Base-by-base conservation (phyloP, 2,797 vertebrate genomes). In the Coreius guichenoti region DNA sequence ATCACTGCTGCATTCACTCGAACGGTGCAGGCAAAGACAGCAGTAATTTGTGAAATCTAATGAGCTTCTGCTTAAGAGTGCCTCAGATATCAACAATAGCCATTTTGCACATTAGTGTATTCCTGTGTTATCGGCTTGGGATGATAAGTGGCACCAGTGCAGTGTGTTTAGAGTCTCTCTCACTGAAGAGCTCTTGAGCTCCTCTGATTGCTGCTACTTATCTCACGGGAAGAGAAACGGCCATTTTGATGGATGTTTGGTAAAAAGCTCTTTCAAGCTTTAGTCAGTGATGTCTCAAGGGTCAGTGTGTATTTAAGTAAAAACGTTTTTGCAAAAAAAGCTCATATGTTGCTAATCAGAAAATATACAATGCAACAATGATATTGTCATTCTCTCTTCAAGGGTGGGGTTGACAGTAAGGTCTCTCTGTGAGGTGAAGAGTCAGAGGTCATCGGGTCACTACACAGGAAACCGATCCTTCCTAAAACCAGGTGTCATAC, bases 41-140 rank as follows among this genome's bases (percentile, higher is more conserved):
- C 31, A 49, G 82, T 72, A 43, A 54, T 87, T 81, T 81, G 51
- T 75, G 31, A 73, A 69, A 39, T 61, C 51, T 76, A 77, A 76
- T 75, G 36, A 75, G 21, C 49, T 78, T 78, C 49, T 33, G 56
- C 39, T 61, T 33, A 45, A 61, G 54, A 5, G 33, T 31, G 36
- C 51, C 65, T 69, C 31, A 65, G 39, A 65, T 26, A 58, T 80
- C 21, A 39, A 56, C 63, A 45, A 74, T 14, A 31, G 61, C 16
- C 58, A 73, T 80, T 86, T 67, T 74, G 58, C 84, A 75, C 80
- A 83, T 80, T 56, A 87, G 45, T 70, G 17, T 61, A 61, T 75
- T 43, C 31, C 47, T 83, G 81, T 13, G 47, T 54, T 47, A 63
- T 69, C 51, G 13, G 56, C 72, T 33, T 61, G 43, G 14, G 47